Percentiles rank a stretch among this genome's conserved stretches.
phyloP scores from a whole-genome alignment of 2,797 vertebrate genomes.

The Parauchenoglanis ngamensis region DNA sequence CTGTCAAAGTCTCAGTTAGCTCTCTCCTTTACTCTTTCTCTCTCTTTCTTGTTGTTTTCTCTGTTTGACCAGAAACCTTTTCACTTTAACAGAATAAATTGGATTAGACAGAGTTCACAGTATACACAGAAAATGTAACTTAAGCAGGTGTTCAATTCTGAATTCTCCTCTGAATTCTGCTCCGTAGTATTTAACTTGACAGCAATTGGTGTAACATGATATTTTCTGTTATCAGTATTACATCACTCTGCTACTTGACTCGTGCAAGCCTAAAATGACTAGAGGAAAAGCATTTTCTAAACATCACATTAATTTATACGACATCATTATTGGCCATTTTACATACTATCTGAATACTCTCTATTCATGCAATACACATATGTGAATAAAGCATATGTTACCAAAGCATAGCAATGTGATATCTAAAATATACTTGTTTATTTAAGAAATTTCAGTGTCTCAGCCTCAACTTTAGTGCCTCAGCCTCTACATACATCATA shows the following conservation, averaged over 20 bases:
- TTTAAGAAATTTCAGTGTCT: background rate
- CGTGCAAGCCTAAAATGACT: background rate
- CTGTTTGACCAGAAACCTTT: constrained; percentile 18
- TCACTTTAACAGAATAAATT: background rate
- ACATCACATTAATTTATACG: background rate
- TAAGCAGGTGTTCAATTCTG: constrained; percentile 10
- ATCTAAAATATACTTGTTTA: background rate
- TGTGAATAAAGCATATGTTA: background rate
- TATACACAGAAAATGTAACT: background rate
- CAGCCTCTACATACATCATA: background rate
- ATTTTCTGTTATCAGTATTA: constrained; percentile 16
- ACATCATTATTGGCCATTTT: background rate
- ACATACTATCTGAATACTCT: background rate
- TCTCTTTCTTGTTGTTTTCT: background rate
- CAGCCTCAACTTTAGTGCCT: too few relatives aligned
- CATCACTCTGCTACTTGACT: background rate
- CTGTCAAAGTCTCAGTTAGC: constrained; percentile 48
- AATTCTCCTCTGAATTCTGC: background rate
- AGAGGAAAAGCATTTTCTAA: background rate
- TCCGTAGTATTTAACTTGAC: background rate
- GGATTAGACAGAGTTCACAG: constrained; percentile 12
- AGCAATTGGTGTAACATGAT: background rate
- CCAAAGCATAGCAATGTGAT: background rate
- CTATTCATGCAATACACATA: background rate
- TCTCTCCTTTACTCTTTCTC: constrained; percentile 14